Evolutionary conservation across 2,797 vertebrate genomes (phyloP).

Genomic region (Epinephelus coioides): DNA sequence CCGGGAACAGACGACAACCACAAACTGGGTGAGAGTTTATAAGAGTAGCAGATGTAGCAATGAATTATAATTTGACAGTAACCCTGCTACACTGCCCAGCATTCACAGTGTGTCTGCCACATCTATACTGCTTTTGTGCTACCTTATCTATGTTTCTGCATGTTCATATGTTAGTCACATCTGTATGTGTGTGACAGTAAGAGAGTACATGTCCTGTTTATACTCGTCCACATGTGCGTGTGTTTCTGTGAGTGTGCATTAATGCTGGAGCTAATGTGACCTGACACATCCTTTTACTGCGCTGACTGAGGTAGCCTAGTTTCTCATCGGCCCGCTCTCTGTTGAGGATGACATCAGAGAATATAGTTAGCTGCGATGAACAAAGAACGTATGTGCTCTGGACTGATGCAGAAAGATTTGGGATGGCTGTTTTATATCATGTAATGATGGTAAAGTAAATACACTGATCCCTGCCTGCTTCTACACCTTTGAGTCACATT

Average conservation of each 20-base stretch:
- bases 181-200: conserved; percentile 15
- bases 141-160: neutral
- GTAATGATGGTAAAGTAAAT: neutral
- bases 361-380: conserved; percentile 25
- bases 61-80: conserved; percentile 3
- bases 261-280: conserved; percentile 62
- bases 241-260: conserved; percentile 30
- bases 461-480: conserved; percentile 1
- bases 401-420: neutral
- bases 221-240: conserved; percentile 18
- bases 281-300: conserved; percentile 55
- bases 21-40: conserved; percentile 86
- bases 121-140: neutral
- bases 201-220: conserved; percentile 12
- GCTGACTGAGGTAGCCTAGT: conserved; percentile 45
- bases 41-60: no score
- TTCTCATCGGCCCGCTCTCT: conserved; percentile 46
- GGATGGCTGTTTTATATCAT: neutral
- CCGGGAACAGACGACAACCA: conserved; percentile 83
- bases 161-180: conserved; percentile 13
- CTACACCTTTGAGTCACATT: neutral
- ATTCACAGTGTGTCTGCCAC: neutral
- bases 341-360: conserved; percentile 40
- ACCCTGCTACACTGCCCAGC: neutral
- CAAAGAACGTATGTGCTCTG: neutral